Conservation (phyloP, 2,797 vertebrate species). For the Zenarchopterus dispar region DNA sequence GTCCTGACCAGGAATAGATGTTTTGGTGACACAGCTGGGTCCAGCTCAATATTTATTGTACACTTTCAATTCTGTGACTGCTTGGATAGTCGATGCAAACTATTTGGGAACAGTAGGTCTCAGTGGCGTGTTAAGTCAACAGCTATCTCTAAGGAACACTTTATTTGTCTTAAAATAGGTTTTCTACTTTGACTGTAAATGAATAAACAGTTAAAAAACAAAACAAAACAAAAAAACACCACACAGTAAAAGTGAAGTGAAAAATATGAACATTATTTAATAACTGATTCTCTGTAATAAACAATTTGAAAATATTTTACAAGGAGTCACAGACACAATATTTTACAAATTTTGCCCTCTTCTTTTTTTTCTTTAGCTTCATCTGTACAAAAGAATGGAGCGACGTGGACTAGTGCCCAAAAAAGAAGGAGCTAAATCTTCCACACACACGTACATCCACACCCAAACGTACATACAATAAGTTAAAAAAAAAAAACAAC, state of each 20-base stretch:
- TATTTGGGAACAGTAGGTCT: too few species aligned
- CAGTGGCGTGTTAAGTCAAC: too few species aligned
- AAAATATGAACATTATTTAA: conserved; percentile 99
- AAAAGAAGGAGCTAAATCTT: conserved; percentile 81
- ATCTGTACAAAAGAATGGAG: conserved; percentile 96
- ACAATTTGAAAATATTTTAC: conserved; percentile 99
- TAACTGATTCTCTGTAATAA: conserved; percentile 99
- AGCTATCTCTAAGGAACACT: too few species aligned
- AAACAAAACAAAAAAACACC: conserved; percentile 51
- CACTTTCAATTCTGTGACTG: too few species aligned
- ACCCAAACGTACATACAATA: conserved; percentile 66
- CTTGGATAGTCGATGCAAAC: too few species aligned
- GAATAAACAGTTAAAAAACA: conserved; percentile 23
- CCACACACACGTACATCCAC: conserved; percentile 72
- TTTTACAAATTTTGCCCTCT: conserved; percentile 98
- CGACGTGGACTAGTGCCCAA: conserved; percentile 81
- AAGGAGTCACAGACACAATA: conserved; percentile 99
- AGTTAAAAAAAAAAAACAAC: conserved; percentile 51
- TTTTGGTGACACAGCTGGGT: too few species aligned
- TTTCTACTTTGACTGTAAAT: conserved; percentile 1
- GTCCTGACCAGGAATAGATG: too few species aligned
- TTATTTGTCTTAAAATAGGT: too few species aligned
- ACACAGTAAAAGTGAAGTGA: conserved; percentile 91
- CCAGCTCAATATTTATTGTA: too few species aligned
- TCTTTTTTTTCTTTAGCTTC: conserved; percentile 84